These are phyloP conservation scores for Clarias platycephalus DNA, from an alignment of 2,797 vertebrate genomes.

Conservation along the genomic window DNA sequence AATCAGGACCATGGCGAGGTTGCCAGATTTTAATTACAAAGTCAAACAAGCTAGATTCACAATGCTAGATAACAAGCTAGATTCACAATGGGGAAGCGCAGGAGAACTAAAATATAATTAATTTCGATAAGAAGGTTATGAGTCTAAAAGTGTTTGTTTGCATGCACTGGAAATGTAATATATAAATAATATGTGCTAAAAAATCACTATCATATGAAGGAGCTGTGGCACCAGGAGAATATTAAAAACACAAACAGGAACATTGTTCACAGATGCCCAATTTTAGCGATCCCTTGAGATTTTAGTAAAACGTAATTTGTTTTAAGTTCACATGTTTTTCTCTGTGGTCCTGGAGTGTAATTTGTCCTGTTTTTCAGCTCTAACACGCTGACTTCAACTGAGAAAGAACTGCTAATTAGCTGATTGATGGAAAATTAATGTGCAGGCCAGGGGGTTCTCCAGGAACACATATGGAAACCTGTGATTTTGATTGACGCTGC, in stretches of 20 bases:
- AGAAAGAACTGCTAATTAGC: background rate
- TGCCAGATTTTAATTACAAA: background rate
- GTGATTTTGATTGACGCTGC: background rate
- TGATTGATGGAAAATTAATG: background rate
- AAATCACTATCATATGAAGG: background rate
- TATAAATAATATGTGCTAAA: background rate
- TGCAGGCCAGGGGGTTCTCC: background rate
- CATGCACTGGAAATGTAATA: background rate
- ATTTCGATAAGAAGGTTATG: background rate
- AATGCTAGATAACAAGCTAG: background rate
- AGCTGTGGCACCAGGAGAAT: background rate
- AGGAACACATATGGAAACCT: background rate
- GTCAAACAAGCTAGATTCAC: background rate
- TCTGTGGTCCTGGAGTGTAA: background rate
- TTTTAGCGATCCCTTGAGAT: background rate
- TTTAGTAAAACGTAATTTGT: background rate
- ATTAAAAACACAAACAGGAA: background rate
- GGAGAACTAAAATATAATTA: background rate
- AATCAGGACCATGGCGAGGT: too few relatives aligned
- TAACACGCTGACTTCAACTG: background rate
- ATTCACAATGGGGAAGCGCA: background rate
- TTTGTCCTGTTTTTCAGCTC: background rate
- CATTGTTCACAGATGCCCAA: too few relatives aligned
- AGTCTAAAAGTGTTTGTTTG: background rate
- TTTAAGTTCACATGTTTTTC: background rate